Evolutionary conservation across 2,888 invertebrate species (phyloP).

Genomic region (Lochmaea crataegi): DNA sequence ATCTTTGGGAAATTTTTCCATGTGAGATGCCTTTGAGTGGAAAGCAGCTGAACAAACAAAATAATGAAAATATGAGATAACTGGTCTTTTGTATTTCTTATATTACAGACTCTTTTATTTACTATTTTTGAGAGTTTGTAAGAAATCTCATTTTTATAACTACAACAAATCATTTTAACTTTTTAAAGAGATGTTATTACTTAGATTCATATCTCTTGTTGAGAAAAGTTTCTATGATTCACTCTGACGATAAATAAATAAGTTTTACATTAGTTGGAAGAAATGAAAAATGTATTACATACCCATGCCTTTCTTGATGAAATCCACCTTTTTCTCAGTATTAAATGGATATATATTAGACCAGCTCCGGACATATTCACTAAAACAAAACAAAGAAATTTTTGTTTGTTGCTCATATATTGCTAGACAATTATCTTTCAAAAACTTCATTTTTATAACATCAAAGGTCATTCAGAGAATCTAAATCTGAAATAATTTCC

Average conservation of each 20-base stretch:
- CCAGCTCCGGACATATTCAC: constrained; percentile 81
- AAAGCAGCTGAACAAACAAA: constrained; percentile 64
- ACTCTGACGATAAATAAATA: too few relatives aligned
- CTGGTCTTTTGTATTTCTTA: too few relatives aligned
- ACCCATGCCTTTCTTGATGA: constrained; percentile 86
- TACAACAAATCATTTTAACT: too few relatives aligned
- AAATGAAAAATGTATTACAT: constrained; percentile 59
- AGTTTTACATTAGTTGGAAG: too few relatives aligned
- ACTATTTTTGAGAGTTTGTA: too few relatives aligned
- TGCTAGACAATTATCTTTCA: too few relatives aligned
- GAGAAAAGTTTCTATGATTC: not conserved
- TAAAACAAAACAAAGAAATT: constrained; percentile 58
- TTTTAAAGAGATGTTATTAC: too few relatives aligned
- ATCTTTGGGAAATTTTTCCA: constrained; percentile 85
- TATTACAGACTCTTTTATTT: too few relatives aligned
- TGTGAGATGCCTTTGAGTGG: constrained; percentile 73
- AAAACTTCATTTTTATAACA: too few relatives aligned
- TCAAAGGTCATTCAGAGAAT: not conserved
- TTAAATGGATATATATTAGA: constrained; percentile 82
- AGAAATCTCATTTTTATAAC: too few relatives aligned
- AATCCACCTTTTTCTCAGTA: constrained; percentile 81
- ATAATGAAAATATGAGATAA: too few relatives aligned
- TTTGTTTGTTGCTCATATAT: not conserved
- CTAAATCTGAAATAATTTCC: constrained; percentile 1
- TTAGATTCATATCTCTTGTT: too few relatives aligned